phyloP scores from a whole-genome alignment of 2,797 vertebrate genomes.

The Crypturellus tataupa region DNA sequence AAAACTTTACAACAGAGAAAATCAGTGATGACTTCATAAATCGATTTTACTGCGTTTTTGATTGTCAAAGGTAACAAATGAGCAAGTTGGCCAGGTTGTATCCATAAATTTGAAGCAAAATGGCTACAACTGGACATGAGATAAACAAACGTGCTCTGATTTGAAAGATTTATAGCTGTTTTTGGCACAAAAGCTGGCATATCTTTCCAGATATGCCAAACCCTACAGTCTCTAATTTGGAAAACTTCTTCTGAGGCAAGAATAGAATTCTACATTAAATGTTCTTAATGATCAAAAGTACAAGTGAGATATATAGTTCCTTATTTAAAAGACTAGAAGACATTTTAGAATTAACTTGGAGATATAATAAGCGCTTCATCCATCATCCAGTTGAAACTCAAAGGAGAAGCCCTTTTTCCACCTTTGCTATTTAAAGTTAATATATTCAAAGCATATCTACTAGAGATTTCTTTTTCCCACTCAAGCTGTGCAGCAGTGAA shows the following conservation, averaged over 20 bases:
- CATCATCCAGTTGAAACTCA: neutral
- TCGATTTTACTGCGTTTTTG: conserved; percentile 55
- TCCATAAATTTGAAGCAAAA: conserved; percentile 38
- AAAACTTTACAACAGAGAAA: neutral
- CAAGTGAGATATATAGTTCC: neutral
- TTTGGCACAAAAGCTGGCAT: conserved; percentile 12
- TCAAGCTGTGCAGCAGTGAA: neutral
- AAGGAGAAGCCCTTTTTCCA: neutral
- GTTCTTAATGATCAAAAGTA: neutral
- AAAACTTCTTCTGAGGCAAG: conserved; percentile 18
- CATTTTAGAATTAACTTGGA: conserved; percentile 24
- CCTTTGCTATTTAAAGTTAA: neutral
- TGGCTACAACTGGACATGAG: neutral
- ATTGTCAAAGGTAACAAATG: conserved; percentile 48
- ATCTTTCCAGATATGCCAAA: neutral
- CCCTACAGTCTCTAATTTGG: neutral
- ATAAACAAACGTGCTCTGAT: conserved; percentile 29
- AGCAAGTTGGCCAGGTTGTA: neutral
- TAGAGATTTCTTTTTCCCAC: neutral
- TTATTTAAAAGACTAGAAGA: conserved; percentile 10
- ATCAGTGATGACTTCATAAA: conserved; percentile 18
- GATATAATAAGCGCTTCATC: neutral
- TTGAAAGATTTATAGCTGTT: conserved; percentile 13
- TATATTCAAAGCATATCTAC: neutral
- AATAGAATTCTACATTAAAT: neutral